Base-by-base conservation (phyloP, 2,113 vertebrate species). In the Cyrtonyx montezumae region DNA sequence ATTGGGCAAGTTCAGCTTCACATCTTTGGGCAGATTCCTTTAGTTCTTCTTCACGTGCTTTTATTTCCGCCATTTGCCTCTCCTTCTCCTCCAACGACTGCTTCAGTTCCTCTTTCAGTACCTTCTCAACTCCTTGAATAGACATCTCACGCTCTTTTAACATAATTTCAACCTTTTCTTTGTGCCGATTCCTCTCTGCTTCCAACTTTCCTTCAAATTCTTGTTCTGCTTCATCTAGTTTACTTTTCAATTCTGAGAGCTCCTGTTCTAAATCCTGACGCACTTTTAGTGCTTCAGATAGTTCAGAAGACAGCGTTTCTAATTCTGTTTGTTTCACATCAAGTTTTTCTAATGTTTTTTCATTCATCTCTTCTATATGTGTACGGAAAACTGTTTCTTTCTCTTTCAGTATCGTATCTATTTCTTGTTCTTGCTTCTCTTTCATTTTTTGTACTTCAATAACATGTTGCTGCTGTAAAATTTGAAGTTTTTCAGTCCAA, bases 291-390 rank as follows among this genome's bases (percentile, higher is more conserved):
- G 97, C 93, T 92, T 99, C 98, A 26, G 98, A 97, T 34, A 99
- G 97, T 71, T 99, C 98, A 68, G 95, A 94, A 34, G 98, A 98
- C 25, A 99, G 82, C 1, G 98, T 95, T 91, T 99, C 98, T 32
- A 99, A 89, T 83, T 99, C 99, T 40, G 97, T 98, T 92, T 99
- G 99, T 91, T 99, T 99, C 69, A 98, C 96, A 55, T 99, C 98
- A 61, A 99, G 97, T 81, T 99, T 99, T 97, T 99, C 99, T 53
- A 99, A 95, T 3, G 97, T 98, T 93, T 98, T 99, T 93, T 98
- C 98, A 95, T 99, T 99, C 98, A 99, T 99, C 69, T 99, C 98
- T 96, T 99, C 97, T 86, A 99, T 97, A 61, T 99, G 98, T 37
- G 97, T 95, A 95, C 97, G 98, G 91, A 99, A 98, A 89, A 98